These are phyloP conservation scores for Benitochromis conjunctus DNA, from an alignment of 2,113 vertebrate genomes.

Conservation along the genomic window DNA sequence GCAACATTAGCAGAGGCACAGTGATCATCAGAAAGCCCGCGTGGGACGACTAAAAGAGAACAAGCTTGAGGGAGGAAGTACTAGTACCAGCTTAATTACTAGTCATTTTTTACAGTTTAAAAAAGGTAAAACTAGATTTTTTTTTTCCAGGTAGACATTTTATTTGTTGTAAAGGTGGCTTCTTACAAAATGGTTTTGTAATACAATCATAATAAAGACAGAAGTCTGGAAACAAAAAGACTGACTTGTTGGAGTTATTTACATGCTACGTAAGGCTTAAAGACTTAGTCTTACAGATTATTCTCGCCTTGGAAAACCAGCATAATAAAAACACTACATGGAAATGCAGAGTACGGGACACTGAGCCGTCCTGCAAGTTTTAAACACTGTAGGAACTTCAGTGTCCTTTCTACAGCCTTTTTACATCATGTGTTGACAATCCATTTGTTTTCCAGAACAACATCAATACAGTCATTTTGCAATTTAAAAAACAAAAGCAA, in stretches of 20 bases:
- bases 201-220: not conserved
- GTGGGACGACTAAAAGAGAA: not conserved
- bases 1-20: not conserved
- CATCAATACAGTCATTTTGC: not conserved
- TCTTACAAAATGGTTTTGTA: not conserved
- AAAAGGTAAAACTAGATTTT: not conserved
- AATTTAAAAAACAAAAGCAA: not conserved
- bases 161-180: not conserved
- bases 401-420: not conserved
- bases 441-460: not conserved
- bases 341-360: not conserved
- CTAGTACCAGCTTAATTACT: too few relatives aligned
- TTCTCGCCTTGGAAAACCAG: not conserved
- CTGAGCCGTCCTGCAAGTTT: not conserved
- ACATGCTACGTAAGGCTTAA: constrained; percentile 44
- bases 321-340: not conserved
- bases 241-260: constrained; percentile 26
- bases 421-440: too few relatives aligned
- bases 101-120: not conserved
- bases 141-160: not conserved
- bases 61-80: not conserved
- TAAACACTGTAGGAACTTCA: not conserved
- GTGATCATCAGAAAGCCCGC: rapidly evolving
- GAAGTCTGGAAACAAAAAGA: not conserved
- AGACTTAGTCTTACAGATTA: not conserved